A percentile compares a stretch with the other conserved stretches of the same genome.
phyloP scores from a whole-genome alignment of 2,113 vertebrate genomes.

The Heterochromis multidens region DNA sequence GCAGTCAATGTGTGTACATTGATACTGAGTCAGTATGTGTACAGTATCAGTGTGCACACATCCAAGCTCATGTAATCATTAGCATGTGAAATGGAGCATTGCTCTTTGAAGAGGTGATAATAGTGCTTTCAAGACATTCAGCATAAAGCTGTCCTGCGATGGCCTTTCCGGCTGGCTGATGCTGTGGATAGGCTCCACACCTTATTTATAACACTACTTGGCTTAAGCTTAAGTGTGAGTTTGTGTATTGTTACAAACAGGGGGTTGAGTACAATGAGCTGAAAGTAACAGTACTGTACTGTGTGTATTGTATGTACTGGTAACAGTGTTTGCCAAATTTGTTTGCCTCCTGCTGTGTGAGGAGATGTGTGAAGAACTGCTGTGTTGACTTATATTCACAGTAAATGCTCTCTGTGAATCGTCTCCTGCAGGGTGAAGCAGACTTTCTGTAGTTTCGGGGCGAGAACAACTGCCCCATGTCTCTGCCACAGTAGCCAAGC shows the following conservation, averaged over 20 bases:
- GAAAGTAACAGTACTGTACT: neutral
- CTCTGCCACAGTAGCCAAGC: neutral
- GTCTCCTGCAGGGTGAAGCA: neutral
- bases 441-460: neutral
- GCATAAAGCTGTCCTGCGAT: neutral
- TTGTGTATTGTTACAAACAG: neutral
- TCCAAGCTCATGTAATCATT: neutral
- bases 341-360: neutral
- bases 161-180: neutral
- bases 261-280: neutral
- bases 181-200: neutral
- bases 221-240: neutral
- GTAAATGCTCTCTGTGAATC: neutral
- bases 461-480: neutral
- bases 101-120: neutral
- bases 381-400: neutral
- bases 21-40: neutral
- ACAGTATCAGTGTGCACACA: neutral
- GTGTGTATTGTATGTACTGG: neutral
- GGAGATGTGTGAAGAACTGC: neutral
- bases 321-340: neutral
- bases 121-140: conserved; percentile 9
- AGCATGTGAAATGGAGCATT: neutral
- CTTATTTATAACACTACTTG: neutral
- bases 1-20: no score